phyloP scores from a whole-genome alignment of 2,797 vertebrate genomes.

The Cheirogaleus major region DNA sequence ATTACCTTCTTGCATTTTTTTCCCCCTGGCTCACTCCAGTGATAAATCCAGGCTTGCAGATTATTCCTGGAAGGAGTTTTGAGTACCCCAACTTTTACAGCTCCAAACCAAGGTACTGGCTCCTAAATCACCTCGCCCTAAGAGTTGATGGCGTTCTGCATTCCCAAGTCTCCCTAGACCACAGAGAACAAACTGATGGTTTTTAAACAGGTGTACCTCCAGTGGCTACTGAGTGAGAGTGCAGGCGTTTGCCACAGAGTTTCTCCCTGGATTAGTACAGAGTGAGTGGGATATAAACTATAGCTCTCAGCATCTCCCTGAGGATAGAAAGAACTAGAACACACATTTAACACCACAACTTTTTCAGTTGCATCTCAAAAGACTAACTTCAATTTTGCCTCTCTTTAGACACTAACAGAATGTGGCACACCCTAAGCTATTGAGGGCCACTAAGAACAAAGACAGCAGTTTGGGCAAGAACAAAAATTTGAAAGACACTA shows the following conservation, averaged over 20 bases:
- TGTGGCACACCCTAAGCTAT: background rate
- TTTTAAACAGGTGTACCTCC: background rate
- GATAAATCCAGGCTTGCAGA: background rate
- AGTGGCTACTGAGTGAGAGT: background rate
- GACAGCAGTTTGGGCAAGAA: background rate
- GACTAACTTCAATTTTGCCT: background rate
- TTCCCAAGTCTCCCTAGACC: background rate
- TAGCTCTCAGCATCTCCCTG: background rate
- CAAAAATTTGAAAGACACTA: background rate
- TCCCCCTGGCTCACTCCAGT: background rate
- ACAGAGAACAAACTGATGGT: background rate
- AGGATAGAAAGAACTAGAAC: background rate
- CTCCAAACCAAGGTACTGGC: background rate
- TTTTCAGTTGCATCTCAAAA: background rate
- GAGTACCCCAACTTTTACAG: background rate
- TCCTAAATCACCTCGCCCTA: background rate
- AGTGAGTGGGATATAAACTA: background rate
- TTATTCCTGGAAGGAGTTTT: background rate
- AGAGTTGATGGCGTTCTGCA: background rate
- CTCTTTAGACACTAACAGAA: background rate
- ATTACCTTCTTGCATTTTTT: background rate
- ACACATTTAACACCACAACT: background rate
- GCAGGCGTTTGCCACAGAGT: background rate
- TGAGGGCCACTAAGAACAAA: background rate
- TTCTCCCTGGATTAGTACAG: background rate